Conservation (phyloP, 2,888 invertebrate species). For the Disparrhopalites patrizii region DNA sequence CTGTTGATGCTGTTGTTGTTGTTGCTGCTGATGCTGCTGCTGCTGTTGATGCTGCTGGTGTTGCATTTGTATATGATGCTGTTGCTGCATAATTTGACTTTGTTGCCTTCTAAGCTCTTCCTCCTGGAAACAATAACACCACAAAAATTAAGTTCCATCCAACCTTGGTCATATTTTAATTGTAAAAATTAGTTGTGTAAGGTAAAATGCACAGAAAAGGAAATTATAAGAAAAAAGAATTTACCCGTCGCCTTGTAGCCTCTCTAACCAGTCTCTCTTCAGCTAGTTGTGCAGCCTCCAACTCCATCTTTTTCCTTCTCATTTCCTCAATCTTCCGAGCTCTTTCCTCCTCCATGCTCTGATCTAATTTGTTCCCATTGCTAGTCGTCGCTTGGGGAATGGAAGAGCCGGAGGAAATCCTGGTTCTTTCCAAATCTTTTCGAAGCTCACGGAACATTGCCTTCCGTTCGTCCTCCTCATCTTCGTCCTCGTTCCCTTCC, state of each 20-base stretch:
- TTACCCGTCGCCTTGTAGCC: constrained; percentile 52
- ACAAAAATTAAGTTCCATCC: not conserved
- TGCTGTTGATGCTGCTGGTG: constrained; percentile 42
- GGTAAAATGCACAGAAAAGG: not conserved
- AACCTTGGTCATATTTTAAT: not conserved
- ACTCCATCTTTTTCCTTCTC: constrained; percentile 56
- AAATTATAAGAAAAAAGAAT: constrained; percentile 3
- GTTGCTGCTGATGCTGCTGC: constrained; percentile 43
- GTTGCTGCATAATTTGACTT: constrained; percentile 46
- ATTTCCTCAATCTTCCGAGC: constrained; percentile 58
- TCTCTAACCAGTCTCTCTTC: constrained; percentile 53
- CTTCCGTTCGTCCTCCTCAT: constrained; percentile 51
- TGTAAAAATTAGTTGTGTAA: not conserved
- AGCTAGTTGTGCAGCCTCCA: constrained; percentile 57
- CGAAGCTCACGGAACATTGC: constrained; percentile 52
- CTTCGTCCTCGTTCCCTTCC: constrained; percentile 60
- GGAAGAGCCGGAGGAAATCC: constrained; percentile 43
- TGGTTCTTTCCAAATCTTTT: constrained; percentile 53
- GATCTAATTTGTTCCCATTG: constrained; percentile 35
- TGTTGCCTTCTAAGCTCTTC: constrained; percentile 53
- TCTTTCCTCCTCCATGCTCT: constrained; percentile 51
- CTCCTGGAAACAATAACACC: constrained; percentile 48
- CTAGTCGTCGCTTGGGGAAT: constrained; percentile 16
- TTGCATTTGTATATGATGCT: constrained; percentile 42
- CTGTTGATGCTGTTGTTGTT: constrained; percentile 46